A percentile compares a stretch with the other conserved stretches of the same genome.
phyloP scores from a whole-genome alignment of 2,888 invertebrate genomes.

The Willowsia nigromaculata region DNA sequence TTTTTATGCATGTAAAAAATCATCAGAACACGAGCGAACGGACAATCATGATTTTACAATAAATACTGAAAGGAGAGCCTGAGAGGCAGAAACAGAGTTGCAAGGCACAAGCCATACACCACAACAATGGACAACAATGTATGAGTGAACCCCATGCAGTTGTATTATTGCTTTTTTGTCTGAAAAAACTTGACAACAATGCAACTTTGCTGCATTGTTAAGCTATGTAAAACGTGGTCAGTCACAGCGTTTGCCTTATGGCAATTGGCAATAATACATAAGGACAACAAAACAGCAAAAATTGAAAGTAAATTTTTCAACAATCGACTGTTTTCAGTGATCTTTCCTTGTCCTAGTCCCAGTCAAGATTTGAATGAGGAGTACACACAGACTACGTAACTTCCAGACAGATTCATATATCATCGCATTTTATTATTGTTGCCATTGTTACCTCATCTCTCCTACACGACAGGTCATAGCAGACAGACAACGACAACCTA shows the following conservation, averaged over 20 bases:
- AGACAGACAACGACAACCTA: background rate
- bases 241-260: too few relatives aligned
- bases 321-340: too few relatives aligned
- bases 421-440: too few relatives aligned
- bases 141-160: background rate
- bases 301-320: slow-evolving; percentile 28
- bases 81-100: background rate
- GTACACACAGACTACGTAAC: background rate
- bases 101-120: background rate
- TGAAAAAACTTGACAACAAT: background rate
- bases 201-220: background rate
- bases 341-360: slow-evolving; percentile 14
- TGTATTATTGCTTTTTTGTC: background rate
- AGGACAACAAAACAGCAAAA: background rate
- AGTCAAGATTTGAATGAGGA: background rate
- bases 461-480: background rate
- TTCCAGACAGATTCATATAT: slow-evolving; percentile 21
- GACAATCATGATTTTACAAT: too few relatives aligned
- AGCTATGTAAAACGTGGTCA: background rate
- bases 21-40: too few relatives aligned
- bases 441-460: background rate
- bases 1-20: too few relatives aligned
- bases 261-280: background rate
- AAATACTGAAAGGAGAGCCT: too few relatives aligned
- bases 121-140: slow-evolving; percentile 15